Percentiles rank a stretch among this genome's conserved stretches.
These are phyloP conservation scores for Drosophila ironensis DNA, from an alignment of 1,140 invertebrate species.

Conservation along the genomic window DNA sequence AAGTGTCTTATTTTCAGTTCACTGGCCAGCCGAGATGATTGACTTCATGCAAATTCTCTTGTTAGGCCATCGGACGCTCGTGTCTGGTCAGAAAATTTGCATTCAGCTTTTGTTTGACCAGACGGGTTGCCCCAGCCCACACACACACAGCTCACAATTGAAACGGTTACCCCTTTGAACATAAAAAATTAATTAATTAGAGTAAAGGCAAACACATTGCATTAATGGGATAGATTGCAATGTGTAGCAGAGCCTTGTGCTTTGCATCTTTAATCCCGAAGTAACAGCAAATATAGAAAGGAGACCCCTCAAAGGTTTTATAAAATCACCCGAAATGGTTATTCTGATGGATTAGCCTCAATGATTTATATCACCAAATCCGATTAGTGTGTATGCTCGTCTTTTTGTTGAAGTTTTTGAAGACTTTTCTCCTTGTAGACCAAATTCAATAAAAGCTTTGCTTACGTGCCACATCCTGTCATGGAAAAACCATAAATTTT, in stretches of 20 bases:
- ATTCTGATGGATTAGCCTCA: too few species aligned
- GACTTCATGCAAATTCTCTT: conserved; percentile 33
- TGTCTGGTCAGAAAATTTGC: conserved; percentile 25
- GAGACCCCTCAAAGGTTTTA: neutral
- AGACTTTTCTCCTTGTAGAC: neutral
- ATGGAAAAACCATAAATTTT: conserved; percentile 59
- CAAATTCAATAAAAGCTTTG: neutral
- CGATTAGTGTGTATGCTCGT: conserved; percentile 22
- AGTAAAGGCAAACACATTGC: conserved; percentile 13
- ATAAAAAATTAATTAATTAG: conserved; percentile 41
- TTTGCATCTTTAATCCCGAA: conserved; percentile 25
- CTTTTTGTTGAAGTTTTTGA: conserved; percentile 11
- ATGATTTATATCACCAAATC: too few species aligned
- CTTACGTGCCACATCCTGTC: neutral
- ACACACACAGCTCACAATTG: too few species aligned
- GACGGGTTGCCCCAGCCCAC: neutral
- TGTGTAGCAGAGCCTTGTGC: too few species aligned
- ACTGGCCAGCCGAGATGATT: conserved; percentile 32
- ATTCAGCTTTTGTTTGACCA: conserved; percentile 25
- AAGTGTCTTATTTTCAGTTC: conserved; percentile 30
- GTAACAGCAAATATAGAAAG: conserved; percentile 35
- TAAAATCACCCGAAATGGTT: too few species aligned
- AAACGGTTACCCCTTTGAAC: neutral
- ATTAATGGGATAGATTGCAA: too few species aligned
- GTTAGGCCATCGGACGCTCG: conserved; percentile 21